Percentiles rank a stretch among this genome's conserved stretches.
Conservation (phyloP, 2,113 vertebrate species). For the Peromyscus polionotus region DNA sequence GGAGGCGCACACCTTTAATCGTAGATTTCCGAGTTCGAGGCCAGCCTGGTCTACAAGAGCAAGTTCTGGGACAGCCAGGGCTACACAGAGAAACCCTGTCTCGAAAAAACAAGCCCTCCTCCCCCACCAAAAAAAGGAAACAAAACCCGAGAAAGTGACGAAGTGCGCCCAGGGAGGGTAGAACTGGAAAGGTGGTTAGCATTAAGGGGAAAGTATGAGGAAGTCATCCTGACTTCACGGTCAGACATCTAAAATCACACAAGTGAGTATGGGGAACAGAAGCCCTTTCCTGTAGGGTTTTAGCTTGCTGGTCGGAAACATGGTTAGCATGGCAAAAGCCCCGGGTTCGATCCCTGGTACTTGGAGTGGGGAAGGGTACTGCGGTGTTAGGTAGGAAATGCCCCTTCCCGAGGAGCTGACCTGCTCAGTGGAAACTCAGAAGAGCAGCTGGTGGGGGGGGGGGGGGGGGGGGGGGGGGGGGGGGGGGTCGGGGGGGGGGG, state of each 20-base stretch:
- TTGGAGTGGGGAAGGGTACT: neutral
- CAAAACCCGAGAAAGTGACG: neutral
- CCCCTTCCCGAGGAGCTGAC: neutral
- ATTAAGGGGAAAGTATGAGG: neutral
- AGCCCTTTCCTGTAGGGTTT: slow-evolving; percentile 22
- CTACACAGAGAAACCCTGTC: neutral
- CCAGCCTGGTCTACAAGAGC: neutral
- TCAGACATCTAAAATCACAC: neutral
- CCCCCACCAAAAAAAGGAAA: neutral
- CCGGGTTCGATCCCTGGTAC: neutral
- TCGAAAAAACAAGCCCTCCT: neutral
- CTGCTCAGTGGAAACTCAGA: neutral
- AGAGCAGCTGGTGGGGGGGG: slow-evolving; percentile 51
- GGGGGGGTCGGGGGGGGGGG: slow-evolving; percentile 61
- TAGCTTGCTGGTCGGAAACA: neutral
- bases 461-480: slow-evolving; percentile 68
- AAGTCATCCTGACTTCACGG: neutral
- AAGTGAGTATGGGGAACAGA: neutral
- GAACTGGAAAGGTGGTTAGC: neutral
- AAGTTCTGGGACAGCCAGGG: neutral
- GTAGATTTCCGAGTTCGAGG: neutral
- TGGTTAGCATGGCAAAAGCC: neutral
- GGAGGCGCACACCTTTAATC: neutral
- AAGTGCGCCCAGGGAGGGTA: neutral
- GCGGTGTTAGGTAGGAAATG: neutral